Conservation (phyloP, 2,888 invertebrate genomes). For the Mantis religiosa region DNA sequence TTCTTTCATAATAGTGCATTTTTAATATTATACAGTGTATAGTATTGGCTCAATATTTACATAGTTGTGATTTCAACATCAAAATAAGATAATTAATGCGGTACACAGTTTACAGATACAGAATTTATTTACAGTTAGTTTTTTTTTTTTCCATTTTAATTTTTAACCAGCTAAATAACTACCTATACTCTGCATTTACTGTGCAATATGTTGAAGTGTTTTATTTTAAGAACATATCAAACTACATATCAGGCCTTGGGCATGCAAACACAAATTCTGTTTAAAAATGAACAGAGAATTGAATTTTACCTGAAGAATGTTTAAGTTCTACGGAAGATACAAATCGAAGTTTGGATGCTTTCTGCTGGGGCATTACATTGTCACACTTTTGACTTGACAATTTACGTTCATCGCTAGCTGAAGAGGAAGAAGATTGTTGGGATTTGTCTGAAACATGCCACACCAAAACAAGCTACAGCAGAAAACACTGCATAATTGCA, state of each 20-base stretch:
- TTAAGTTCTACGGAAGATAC: conserved; percentile 78
- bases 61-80: too few species aligned
- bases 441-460: conserved; percentile 58
- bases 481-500: not conserved
- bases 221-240: not conserved
- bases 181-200: too few species aligned
- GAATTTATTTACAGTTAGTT: too few species aligned
- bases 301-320: conserved; percentile 64
- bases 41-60: too few species aligned
- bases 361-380: conserved; percentile 48
- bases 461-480: conserved; percentile 35
- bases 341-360: conserved; percentile 71
- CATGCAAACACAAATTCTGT: not conserved
- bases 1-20: too few species aligned
- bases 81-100: too few species aligned
- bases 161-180: too few species aligned
- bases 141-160: too few species aligned
- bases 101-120: too few species aligned
- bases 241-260: not conserved
- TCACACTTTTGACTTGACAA: conserved; percentile 42
- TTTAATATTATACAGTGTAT: too few species aligned
- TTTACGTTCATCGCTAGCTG: conserved; percentile 53
- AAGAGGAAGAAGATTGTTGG: conserved; percentile 54
- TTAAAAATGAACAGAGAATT: conserved; percentile 17
- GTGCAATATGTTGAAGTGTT: too few species aligned